Evolutionary conservation across 2,113 vertebrate genomes (phyloP).

Genomic region (Calyptommatus sinebrachiatus): DNA sequence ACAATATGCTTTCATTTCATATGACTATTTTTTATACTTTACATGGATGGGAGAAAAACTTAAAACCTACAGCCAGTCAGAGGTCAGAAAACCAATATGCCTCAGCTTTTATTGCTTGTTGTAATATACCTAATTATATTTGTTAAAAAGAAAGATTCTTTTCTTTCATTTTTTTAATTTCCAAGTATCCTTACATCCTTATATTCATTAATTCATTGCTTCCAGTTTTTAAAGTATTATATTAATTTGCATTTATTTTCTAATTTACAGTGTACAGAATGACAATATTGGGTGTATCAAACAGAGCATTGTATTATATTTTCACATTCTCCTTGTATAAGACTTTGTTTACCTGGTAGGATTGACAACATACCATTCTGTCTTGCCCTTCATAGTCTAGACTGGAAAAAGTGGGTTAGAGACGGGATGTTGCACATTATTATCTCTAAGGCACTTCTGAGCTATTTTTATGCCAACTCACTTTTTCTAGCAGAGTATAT

Average conservation of each 20-base stretch:
- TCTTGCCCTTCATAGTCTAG: too few species aligned
- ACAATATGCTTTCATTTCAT: background rate
- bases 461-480: too few species aligned
- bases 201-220: slow-evolving; percentile 4
- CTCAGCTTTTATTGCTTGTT: slow-evolving; percentile 15
- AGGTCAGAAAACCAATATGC: background rate
- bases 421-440: too few species aligned
- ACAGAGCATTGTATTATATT: background rate
- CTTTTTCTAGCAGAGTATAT: too few species aligned
- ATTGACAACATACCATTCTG: too few species aligned
- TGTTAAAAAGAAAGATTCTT: slow-evolving; percentile 1
- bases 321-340: background rate
- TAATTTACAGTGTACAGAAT: background rate
- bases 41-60: background rate
- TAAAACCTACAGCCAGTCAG: background rate
- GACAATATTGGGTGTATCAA: background rate
- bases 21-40: background rate
- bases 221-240: slow-evolving; percentile 15
- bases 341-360: too few species aligned
- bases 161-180: too few species aligned
- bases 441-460: too few species aligned
- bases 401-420: too few species aligned
- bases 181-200: too few species aligned
- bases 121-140: slow-evolving; percentile 20
- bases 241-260: background rate